Conservation (phyloP, 2,888 invertebrate genomes). For the Thelaira solivaga region DNA sequence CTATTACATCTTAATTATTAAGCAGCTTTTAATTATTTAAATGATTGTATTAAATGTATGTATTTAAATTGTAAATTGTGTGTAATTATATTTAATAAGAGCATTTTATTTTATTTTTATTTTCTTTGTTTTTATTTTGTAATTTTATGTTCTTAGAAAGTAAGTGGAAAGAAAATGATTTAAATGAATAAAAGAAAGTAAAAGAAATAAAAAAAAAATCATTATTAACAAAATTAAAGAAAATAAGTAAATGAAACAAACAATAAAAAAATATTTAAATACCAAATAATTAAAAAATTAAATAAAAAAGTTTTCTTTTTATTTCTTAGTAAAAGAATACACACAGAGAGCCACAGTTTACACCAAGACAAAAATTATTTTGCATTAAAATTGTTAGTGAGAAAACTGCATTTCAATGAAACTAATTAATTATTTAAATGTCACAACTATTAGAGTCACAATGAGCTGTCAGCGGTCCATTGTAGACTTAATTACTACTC, state of each 20-base stretch:
- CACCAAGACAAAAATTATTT: no score
- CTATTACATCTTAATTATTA: not conserved
- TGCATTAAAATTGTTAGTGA: no score
- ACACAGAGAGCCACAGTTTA: no score
- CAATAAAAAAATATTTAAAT: conserved; percentile 55
- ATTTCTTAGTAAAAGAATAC: no score
- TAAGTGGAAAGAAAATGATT: conserved; percentile 15
- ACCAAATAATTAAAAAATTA: conserved; percentile 60
- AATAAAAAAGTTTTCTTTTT: conserved; percentile 5
- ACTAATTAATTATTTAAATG: no score
- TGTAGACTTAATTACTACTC: no score
- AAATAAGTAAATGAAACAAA: conserved; percentile 26
- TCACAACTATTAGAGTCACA: no score
- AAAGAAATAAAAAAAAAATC: conserved; percentile 18
- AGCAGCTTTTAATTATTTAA: not conserved
- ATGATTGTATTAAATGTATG: conserved; percentile 3
- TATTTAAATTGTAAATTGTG: conserved; percentile 26
- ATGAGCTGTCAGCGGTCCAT: no score
- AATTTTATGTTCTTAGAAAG: conserved; percentile 35
- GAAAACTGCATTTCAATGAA: no score
- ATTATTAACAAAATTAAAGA: no score
- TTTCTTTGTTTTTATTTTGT: conserved; percentile 42
- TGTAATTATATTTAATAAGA: not conserved
- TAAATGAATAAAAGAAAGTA: conserved; percentile 5
- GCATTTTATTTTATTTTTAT: not conserved